A percentile compares a stretch with the other conserved stretches of the same genome.
Conservation (phyloP, 1,140 invertebrate genomes). For the Bombyx mori region ASM3026992v2 NC_085125.1:2754001-2754500, state of each 20-base stretch:
- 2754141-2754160: conserved; percentile 40
- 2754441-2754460: neutral
- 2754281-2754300: conserved; percentile 35
- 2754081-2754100: too few relatives aligned
- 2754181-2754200: conserved; percentile 56
- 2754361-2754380: neutral
- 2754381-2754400: neutral
- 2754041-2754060: too few relatives aligned
- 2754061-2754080: too few relatives aligned
- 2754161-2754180: conserved; percentile 39
- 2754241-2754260: conserved; percentile 35
- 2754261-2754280: conserved; percentile 38
- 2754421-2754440: neutral
- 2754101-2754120: too few relatives aligned
- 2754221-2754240: conserved; percentile 44
- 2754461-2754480: neutral
- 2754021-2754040: too few relatives aligned
- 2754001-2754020: too few relatives aligned
- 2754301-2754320: conserved; percentile 45
- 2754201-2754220: conserved; percentile 62
- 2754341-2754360: conserved; percentile 34
- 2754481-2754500: too few relatives aligned
- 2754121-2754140: conserved; percentile 8
- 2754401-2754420: neutral
- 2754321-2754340: conserved; percentile 40